These are phyloP conservation scores for Polymixis lichenea DNA, from an alignment of 2,888 invertebrate species.

Conservation along the genomic window DNA sequence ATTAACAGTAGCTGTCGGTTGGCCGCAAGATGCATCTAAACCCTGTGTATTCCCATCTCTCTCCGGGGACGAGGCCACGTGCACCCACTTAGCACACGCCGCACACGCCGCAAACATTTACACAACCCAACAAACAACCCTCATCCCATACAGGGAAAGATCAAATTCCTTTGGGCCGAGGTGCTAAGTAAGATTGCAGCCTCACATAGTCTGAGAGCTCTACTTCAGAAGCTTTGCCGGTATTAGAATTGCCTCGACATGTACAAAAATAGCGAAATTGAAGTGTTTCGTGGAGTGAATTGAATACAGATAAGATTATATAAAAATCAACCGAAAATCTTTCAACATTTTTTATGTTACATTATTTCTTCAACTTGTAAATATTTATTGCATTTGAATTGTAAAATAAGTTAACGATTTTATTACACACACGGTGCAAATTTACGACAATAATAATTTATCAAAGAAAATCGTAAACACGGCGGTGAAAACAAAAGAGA, in stretches of 20 bases:
- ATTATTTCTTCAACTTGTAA: slow-evolving; percentile 61
- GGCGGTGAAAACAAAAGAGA: slow-evolving; percentile 65
- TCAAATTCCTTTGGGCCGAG: slow-evolving; percentile 77
- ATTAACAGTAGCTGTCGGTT: slow-evolving; percentile 83
- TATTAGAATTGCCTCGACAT: slow-evolving; percentile 87
- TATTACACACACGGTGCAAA: slow-evolving; percentile 66
- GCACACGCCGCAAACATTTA: slow-evolving; percentile 79
- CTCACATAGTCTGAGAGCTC: slow-evolving; percentile 84
- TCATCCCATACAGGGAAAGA: slow-evolving; percentile 74
- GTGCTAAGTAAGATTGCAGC: slow-evolving; percentile 79
- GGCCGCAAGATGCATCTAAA: slow-evolving; percentile 86
- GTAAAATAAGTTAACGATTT: slow-evolving; percentile 68
- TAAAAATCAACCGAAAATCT: slow-evolving; percentile 71
- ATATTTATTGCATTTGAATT: slow-evolving; percentile 66
- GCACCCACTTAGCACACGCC: slow-evolving; percentile 87
- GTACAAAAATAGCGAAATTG: slow-evolving; percentile 86
- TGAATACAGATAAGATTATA: slow-evolving; percentile 76
- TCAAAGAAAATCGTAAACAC: slow-evolving; percentile 69
- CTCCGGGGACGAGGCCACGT: slow-evolving; percentile 84
- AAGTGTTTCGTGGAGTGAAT: slow-evolving; percentile 84
- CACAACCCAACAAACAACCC: slow-evolving; percentile 75
- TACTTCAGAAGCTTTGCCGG: slow-evolving; percentile 85
- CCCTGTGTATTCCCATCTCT: slow-evolving; percentile 80
- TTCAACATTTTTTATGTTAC: slow-evolving; percentile 41
- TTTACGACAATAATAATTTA: slow-evolving; percentile 72